A percentile compares a stretch with the other conserved stretches of the same genome.
phyloP scores from a whole-genome alignment of 2,113 vertebrate genomes.

The Poeciliopsis prolifica region DNA sequence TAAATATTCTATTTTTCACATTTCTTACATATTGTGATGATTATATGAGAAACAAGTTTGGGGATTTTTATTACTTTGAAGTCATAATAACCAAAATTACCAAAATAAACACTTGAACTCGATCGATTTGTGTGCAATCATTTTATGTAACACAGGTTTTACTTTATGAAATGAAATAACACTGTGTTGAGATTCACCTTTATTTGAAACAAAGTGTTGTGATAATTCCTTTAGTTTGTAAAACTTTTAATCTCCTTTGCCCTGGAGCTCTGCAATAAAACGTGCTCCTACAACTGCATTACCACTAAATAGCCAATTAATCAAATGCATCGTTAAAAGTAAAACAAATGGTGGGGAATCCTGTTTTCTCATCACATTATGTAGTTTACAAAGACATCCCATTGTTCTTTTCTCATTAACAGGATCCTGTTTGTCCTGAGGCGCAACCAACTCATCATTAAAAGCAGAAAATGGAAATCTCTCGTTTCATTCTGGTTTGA shows the following conservation, averaged over 20 bases:
- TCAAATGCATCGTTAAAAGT: constrained; percentile 70
- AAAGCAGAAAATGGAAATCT: constrained; percentile 62
- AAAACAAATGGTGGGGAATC: constrained; percentile 60
- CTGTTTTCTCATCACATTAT: constrained; percentile 44
- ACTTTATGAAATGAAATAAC: not conserved
- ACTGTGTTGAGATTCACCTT: not conserved
- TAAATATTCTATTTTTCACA: not conserved
- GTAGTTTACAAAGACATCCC: constrained; percentile 54
- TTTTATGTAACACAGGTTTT: not conserved
- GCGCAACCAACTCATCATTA: constrained; percentile 65
- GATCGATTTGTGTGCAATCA: not conserved
- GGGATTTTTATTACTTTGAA: not conserved
- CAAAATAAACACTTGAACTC: not conserved
- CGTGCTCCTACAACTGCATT: constrained; percentile 27
- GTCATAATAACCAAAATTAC: not conserved
- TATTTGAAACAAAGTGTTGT: constrained; percentile 2
- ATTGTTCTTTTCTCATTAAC: constrained; percentile 74
- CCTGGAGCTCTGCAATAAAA: constrained; percentile 15
- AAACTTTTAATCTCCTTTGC: constrained; percentile 40
- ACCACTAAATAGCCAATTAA: constrained; percentile 62
- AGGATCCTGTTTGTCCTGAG: constrained; percentile 50
- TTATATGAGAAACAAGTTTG: not conserved
- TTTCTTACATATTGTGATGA: not conserved
- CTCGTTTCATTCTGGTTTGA: constrained; percentile 48
- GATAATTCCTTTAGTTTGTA: constrained; percentile 6